Conservation (phyloP, 2,888 invertebrate species). For the Rhagophthalmus giganteus region DNA sequence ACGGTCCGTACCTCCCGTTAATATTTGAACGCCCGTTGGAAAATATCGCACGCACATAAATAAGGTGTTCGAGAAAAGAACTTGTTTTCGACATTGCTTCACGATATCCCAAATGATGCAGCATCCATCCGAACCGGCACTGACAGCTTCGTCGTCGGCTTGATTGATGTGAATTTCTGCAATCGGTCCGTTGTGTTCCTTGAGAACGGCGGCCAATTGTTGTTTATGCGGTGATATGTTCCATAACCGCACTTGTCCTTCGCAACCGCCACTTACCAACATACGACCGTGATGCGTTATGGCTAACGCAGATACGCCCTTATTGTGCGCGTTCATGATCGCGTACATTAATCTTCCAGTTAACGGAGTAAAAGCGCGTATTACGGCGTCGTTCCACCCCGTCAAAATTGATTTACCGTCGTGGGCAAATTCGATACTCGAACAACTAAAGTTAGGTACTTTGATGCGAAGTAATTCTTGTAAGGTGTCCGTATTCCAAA, state of each 20-base stretch:
- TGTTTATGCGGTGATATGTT: conserved; percentile 53
- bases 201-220: conserved; percentile 72
- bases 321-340: conserved; percentile 87
- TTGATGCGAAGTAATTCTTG: conserved; percentile 81
- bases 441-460: conserved; percentile 86
- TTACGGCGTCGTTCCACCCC: conserved; percentile 83
- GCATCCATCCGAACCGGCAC: conserved; percentile 89
- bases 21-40: conserved; percentile 73
- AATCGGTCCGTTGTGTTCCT: conserved; percentile 89
- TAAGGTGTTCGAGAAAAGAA: conserved; percentile 84
- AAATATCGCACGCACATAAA: conserved; percentile 77
- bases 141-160: conserved; percentile 80
- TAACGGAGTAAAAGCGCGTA: conserved; percentile 80
- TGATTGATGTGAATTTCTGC: conserved; percentile 78
- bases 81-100: conserved; percentile 72
- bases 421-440: conserved; percentile 72
- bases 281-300: conserved; percentile 70
- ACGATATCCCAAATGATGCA: conserved; percentile 91
- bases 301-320: conserved; percentile 83
- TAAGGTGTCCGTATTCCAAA: conserved; percentile 78
- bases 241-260: conserved; percentile 72
- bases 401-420: conserved; percentile 82
- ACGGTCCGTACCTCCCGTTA: conserved; percentile 84
- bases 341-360: conserved; percentile 79
- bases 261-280: conserved; percentile 87